Evolutionary conservation across 1,140 invertebrate genomes (phyloP), one percentile per base, ranked within the genome.

Genomic region (Drosophila watanabei): DNA sequence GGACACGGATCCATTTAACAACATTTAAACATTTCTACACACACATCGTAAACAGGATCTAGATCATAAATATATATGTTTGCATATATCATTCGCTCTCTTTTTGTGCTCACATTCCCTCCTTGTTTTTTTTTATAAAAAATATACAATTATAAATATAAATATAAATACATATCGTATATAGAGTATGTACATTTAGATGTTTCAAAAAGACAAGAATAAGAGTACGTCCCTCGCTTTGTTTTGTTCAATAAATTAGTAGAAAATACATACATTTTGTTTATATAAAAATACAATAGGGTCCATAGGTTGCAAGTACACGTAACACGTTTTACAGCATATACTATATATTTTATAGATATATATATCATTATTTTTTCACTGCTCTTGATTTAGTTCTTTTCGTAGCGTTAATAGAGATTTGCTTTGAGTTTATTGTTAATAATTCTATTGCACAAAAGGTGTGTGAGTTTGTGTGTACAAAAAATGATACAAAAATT

Each of bases 261-360:
- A 89, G 85, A 89, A 89, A 89, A 89, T 89, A 85, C 52, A 57
- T 75, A 68, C n/a, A 30, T 66, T 75, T 59, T 75, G 37, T 51
- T 87, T 73, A 81, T 89, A 89, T 90, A 89, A 89, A 89, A 89
- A 89, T 89, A 89, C 85, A 89, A 79, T 83, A 89, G 85, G 85
- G 85, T 89, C 85, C 85, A 89, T 82, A 75, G 81, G 78, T 89
- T 88, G 71, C 85, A 77, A 39, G 56, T 71, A 71, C 68, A 71
- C 63, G 66, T 45, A 71, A 71, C 63, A 70, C 68, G 41, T 46
- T 70, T 70, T 5, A 63, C 60, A 63, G 60, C 60, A 57, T 56
- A 63, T 57, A 57, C 33, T 24, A 39, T 39, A 39, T 57, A 39
- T 7, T 61, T 52, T 37, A 32, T 61, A 32, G n/a, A 46, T 39